phyloP scores from a whole-genome alignment of 2,113 vertebrate species.

The Forbesichthys papilliferus region DNA sequence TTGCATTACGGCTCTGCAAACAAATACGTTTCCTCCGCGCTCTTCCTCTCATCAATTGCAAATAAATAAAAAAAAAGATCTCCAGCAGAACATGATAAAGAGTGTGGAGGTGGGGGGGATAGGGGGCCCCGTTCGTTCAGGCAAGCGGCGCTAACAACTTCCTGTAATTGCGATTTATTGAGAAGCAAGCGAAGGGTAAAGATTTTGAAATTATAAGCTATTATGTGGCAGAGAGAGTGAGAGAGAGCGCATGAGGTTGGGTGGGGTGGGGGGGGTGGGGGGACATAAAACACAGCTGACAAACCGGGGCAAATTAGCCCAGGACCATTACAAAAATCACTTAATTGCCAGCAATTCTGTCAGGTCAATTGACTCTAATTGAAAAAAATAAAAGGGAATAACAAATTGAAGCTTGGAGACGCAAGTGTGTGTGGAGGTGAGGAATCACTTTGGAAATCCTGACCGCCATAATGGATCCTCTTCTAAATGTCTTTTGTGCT shows the following conservation, averaged over 20 bases:
- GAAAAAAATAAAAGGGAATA: conserved; percentile 92
- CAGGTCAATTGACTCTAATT: conserved; percentile 99
- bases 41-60: conserved; percentile 48
- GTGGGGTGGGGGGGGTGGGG: conserved; percentile 78
- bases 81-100: conserved; percentile 39
- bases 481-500: too few species aligned
- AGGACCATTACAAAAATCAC: conserved; percentile 99
- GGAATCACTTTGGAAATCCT: conserved; percentile 78
- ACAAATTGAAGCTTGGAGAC: conserved; percentile 83
- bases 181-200: conserved; percentile 98
- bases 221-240: conserved; percentile 89
- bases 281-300: conserved; percentile 99
- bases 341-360: conserved; percentile 99
- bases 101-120: neutral
- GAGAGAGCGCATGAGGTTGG: conserved; percentile 68
- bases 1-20: conserved; percentile 79
- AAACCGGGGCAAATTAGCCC: conserved; percentile 98
- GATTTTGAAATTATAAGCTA: conserved; percentile 99
- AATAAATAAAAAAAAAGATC: conserved; percentile 22
- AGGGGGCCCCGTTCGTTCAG: conserved; percentile 58
- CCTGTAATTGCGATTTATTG: conserved; percentile 99
- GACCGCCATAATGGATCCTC: too few species aligned
- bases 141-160: conserved; percentile 97
- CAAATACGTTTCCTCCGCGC: conserved; percentile 85
- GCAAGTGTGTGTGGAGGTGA: conserved; percentile 86